A percentile compares a stretch with the other conserved stretches of the same genome.
These are phyloP conservation scores for Anthopleura xanthogrammica DNA, from an alignment of 92 coral and sea anemone genomes.

Conservation along the genomic window DNA sequence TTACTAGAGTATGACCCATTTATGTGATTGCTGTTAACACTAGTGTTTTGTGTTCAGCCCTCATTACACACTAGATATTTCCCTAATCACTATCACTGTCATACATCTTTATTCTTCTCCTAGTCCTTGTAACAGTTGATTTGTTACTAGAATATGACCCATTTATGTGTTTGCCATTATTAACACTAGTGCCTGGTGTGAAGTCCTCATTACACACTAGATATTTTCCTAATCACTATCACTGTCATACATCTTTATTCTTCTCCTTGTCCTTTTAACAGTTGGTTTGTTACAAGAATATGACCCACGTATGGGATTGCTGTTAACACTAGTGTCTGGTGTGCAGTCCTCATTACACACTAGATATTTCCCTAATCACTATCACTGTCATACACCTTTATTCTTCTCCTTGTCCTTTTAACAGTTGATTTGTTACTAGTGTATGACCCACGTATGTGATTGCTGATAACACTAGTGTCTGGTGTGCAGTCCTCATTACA, in stretches of 20 bases:
- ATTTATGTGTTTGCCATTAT: background rate
- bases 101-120: slow-evolving; percentile 22
- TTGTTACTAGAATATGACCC: background rate
- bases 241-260: slow-evolving; percentile 28
- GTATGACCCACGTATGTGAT: background rate
- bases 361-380: background rate
- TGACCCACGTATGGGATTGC: background rate
- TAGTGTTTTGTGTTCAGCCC: background rate
- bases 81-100: slow-evolving; percentile 21
- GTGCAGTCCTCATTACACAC: too few species aligned
- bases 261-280: background rate
- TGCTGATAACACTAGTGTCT: background rate
- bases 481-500: background rate
- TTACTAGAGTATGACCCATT: background rate
- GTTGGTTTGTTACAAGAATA: background rate
- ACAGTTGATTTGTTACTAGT: background rate
- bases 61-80: background rate
- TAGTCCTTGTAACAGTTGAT: background rate
- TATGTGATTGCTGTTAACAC: background rate
- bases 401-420: slow-evolving; percentile 11
- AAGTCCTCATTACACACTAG: background rate
- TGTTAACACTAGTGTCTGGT: background rate
- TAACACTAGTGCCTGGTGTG: background rate
- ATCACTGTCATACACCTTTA: slow-evolving; percentile 31
- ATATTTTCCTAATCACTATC: slow-evolving; percentile 1